Evolutionary conservation across 2,113 vertebrate species (phyloP).

Genomic region (Chaetodon trifascialis): DNA sequence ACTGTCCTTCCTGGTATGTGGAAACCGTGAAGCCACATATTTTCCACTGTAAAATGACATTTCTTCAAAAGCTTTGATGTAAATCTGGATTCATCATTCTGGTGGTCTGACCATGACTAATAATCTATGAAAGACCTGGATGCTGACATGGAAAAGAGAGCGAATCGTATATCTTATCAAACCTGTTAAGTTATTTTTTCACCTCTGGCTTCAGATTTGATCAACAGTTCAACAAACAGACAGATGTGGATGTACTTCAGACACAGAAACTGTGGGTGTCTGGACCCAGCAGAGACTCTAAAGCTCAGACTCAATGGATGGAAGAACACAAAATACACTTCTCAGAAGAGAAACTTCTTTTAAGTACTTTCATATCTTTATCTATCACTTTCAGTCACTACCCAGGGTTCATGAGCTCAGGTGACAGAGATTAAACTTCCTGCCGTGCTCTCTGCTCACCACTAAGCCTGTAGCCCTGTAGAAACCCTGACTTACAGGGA

Average conservation of each 20-base stretch:
- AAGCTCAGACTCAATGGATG: background rate
- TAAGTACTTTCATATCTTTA: background rate
- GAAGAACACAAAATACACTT: background rate
- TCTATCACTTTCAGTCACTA: background rate
- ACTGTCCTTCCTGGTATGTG: background rate
- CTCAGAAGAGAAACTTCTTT: background rate
- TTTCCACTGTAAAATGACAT: conserved; percentile 24
- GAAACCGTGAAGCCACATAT: conserved; percentile 24
- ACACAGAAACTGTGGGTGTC: no score
- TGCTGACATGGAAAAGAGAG: no score
- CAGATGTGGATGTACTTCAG: no score
- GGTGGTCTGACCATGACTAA: background rate
- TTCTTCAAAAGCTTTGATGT: background rate
- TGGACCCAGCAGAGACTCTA: no score
- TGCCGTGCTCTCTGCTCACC: no score
- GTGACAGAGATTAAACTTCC: no score
- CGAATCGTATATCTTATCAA: no score
- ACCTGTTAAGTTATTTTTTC: background rate
- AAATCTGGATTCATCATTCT: background rate
- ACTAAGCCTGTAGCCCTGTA: no score
- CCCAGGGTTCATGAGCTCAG: no score
- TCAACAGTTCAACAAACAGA: no score
- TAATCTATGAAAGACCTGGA: background rate
- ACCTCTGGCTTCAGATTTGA: background rate
- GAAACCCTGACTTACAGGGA: no score